These are phyloP conservation scores for Tapirus terrestris DNA, from an alignment of 2,113 vertebrate species.

Conservation along the genomic window DNA sequence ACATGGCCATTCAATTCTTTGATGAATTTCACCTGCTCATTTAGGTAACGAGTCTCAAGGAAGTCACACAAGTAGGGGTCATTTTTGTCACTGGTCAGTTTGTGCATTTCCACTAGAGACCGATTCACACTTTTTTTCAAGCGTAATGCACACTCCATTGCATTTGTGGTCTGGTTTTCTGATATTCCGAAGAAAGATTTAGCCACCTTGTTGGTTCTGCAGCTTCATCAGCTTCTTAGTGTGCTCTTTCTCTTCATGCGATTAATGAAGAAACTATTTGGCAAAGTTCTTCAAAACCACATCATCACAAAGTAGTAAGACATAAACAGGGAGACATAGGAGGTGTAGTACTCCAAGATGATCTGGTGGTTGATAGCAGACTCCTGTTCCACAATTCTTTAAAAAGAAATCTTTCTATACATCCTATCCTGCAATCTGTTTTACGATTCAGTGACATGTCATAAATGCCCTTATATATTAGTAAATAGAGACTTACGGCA, in stretches of 20 bases:
- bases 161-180: constrained; percentile 90
- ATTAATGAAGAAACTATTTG: constrained; percentile 89
- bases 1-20: constrained; percentile 92
- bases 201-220: constrained; percentile 88
- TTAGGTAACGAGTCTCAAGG: constrained; percentile 92
- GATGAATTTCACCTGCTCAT: constrained; percentile 92
- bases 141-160: constrained; percentile 91
- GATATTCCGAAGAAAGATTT: constrained; percentile 90
- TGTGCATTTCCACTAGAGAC: constrained; percentile 91
- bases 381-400: constrained; percentile 55
- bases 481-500: neutral
- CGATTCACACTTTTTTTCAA: constrained; percentile 91
- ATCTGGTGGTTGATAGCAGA: constrained; percentile 87
- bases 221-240: constrained; percentile 91
- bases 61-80: constrained; percentile 93
- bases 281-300: constrained; percentile 90
- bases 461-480: neutral
- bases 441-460: constrained; percentile 14
- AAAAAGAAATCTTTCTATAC: neutral
- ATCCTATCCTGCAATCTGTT: neutral
- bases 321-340: neutral
- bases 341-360: neutral
- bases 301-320: constrained; percentile 91
- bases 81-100: constrained; percentile 89
- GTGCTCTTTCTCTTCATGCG: constrained; percentile 89